A percentile compares a stretch with the other conserved stretches of the same genome.
phyloP scores from a whole-genome alignment of 2,888 invertebrate genomes.

The Diarsia dahlii region DNA sequence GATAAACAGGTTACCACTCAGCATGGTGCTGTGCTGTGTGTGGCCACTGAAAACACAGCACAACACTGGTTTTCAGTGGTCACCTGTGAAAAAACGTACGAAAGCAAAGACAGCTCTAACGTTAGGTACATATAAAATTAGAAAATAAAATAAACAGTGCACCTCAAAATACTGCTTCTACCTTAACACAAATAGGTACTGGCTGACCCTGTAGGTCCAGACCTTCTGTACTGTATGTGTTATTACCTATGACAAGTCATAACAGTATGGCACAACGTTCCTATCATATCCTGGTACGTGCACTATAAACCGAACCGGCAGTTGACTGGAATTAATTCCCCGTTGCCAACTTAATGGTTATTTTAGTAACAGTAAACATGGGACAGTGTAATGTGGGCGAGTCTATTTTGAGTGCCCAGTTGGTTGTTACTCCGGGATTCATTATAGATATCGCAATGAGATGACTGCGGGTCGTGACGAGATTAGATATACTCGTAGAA shows the following conservation, averaged over 20 bases:
- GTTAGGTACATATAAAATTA: no score
- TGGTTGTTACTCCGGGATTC: background rate
- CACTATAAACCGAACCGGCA: slow-evolving; percentile 20
- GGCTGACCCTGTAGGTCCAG: no score
- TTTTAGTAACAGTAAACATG: slow-evolving; percentile 13
- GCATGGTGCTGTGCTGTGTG: no score
- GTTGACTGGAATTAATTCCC: slow-evolving; percentile 22
- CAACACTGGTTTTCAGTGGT: no score
- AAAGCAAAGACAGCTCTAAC: no score
- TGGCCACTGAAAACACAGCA: no score
- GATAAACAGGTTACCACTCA: no score
- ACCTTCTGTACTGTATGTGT: no score
- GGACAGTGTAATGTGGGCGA: background rate
- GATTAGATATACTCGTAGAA: background rate
- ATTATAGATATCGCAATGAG: background rate
- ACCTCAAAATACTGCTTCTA: no score
- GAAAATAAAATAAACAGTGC: no score
- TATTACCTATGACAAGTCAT: background rate
- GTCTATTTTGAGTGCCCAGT: background rate
- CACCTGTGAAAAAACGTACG: no score
- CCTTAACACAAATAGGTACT: no score
- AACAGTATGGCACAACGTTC: slow-evolving; percentile 15
- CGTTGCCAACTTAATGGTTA: slow-evolving; percentile 20
- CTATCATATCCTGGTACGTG: slow-evolving; percentile 25
- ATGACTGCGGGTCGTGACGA: background rate